phyloP scores from a whole-genome alignment of 1,140 invertebrate genomes.

The Caerostris darwini region DNA sequence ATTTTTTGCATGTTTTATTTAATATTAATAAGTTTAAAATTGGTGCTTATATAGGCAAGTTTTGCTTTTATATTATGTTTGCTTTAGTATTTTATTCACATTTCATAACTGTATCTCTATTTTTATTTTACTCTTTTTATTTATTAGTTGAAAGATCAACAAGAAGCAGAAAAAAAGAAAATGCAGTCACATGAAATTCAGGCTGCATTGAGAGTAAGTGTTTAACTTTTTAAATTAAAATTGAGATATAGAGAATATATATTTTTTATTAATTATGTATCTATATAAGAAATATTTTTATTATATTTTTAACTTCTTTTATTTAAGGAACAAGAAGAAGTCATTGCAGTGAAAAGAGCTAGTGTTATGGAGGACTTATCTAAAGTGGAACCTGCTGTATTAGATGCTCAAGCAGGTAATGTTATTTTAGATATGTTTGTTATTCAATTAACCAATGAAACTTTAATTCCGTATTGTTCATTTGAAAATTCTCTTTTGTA shows the following conservation, averaged over 20 bases:
- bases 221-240: not conserved
- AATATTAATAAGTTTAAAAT: too few species aligned
- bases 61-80: too few species aligned
- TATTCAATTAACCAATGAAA: too few species aligned
- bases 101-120: not conserved
- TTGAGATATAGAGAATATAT: not conserved
- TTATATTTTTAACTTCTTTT: not conserved
- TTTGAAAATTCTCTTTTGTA: too few species aligned
- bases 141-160: conserved; percentile 93
- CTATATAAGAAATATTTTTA: too few species aligned
- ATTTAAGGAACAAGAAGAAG: conserved; percentile 90
- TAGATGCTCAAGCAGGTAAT: conserved; percentile 97
- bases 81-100: too few species aligned
- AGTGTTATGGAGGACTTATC: conserved; percentile 97
- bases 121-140: not conserved
- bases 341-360: conserved; percentile 95
- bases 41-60: too few species aligned
- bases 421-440: conserved; percentile 5
- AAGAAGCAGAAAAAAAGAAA: conserved; percentile 99
- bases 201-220: conserved; percentile 86
- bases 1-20: too few species aligned
- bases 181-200: conserved; percentile 99
- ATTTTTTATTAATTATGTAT: too few species aligned
- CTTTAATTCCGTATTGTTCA: too few species aligned
- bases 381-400: conserved; percentile 98